Evolutionary conservation across 2,888 invertebrate genomes (phyloP).

Genomic region (Polylopha cassiicola): DNA sequence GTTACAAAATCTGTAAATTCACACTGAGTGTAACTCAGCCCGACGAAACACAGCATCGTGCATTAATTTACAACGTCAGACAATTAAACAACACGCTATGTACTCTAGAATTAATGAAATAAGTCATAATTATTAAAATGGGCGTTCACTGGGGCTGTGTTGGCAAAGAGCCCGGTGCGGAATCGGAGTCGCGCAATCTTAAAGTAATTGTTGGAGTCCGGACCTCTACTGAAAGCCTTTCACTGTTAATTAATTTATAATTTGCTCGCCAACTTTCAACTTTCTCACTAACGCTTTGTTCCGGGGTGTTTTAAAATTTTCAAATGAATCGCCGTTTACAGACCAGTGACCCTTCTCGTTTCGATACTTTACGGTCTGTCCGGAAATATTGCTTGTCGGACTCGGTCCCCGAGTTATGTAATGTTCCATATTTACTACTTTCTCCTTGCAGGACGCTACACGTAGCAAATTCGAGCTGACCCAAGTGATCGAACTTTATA

Average conservation of each 20-base stretch:
- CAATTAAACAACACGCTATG: conserved; percentile 27
- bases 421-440: too few relatives aligned
- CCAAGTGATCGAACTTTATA: too few relatives aligned
- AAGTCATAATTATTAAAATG: conserved; percentile 61
- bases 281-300: conserved; percentile 34
- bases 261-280: conserved; percentile 55
- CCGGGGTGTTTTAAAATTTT: conserved; percentile 34
- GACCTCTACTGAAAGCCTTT: conserved; percentile 38
- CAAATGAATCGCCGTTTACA: conserved; percentile 26
- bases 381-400: conserved; percentile 11
- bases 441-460: too few relatives aligned
- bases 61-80: conserved; percentile 20
- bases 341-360: conserved; percentile 12
- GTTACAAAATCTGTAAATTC: conserved; percentile 2
- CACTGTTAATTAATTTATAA: conserved; percentile 70
- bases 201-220: conserved; percentile 55
- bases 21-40: conserved; percentile 1
- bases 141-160: conserved; percentile 39
- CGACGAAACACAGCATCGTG: conserved; percentile 9
- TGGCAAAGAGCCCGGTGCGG: conserved; percentile 55
- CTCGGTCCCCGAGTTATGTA: background rate
- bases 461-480: too few relatives aligned
- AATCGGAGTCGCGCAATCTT: conserved; percentile 54
- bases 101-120: conserved; percentile 44
- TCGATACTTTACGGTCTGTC: conserved; percentile 11